These are phyloP conservation scores for Benthosema pterotum DNA, from an alignment of 2,797 vertebrate species.

Conservation along the genomic window DNA sequence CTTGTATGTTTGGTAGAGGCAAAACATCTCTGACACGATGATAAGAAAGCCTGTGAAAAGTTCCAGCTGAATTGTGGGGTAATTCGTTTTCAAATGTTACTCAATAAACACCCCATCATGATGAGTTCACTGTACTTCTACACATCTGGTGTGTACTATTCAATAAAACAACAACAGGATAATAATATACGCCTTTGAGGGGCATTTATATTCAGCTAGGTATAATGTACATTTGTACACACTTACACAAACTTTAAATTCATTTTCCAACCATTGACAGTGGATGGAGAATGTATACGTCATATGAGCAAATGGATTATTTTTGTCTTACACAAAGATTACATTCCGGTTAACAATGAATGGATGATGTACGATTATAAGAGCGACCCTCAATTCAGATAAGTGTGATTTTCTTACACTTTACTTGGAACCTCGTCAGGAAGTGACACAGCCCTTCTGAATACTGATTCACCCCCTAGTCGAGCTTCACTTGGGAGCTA, in stretches of 20 bases:
- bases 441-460: slow-evolving; percentile 37
- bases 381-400: no score
- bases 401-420: background rate
- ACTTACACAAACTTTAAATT: background rate
- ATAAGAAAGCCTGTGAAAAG: background rate
- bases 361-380: no score
- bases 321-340: no score
- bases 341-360: no score
- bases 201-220: no score
- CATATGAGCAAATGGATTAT: no score
- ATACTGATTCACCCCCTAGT: slow-evolving; percentile 56
- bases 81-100: background rate
- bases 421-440: slow-evolving; percentile 13
- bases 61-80: background rate
- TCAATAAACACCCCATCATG: background rate
- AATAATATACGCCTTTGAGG: no score
- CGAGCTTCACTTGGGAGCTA: slow-evolving; percentile 44
- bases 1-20: background rate
- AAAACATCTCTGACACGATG: background rate
- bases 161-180: no score
- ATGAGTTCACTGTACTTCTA: no score
- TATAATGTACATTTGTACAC: no score
- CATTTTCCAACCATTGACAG: background rate
- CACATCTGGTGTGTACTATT: no score
- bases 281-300: no score